Evolutionary conservation across 1,140 invertebrate species (phyloP), one percentile per base, ranked within the genome.

Genomic region (Ganaspis sp.): DNA sequence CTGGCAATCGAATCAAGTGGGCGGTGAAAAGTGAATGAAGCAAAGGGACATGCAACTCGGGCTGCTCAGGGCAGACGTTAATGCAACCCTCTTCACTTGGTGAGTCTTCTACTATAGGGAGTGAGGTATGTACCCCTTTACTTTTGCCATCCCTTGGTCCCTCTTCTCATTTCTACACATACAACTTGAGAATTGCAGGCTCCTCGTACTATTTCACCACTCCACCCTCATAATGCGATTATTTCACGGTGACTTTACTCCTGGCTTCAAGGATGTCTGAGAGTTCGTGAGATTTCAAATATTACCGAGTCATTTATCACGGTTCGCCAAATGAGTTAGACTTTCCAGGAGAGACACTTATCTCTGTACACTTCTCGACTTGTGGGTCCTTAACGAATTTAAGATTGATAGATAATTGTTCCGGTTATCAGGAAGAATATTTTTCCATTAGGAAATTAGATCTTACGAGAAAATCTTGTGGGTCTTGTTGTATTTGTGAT

Each of bases 201-300:
- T 49, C 45, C 58, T 64, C 75, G 76, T 74, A 70, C 74, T 70
- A 82, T 75, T 80, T 82, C 76, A 75, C 71, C 76, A 70, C 77
- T 69, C 40, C 69, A 72, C 49, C 64, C 49, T 70, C 76, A 73
- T 86, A 87, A 89, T 86, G 74, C 77, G 75, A 87, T 88, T 85
- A 85, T 86, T 88, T 85, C 82, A 81, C 81, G 86, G 73, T 82
- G 81, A 78, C 81, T 85, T 85, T 84, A 75, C 78, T 73, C 73
- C 74, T 74, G 70, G 70, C 74, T 79, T 78, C 81, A 75, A 74
- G 77, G 73, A 81, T 69, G 72, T 80, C 76, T 82, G 75, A 83
- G 76, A 64, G 42, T 29, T 74, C 53, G 72, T 73, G 49, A 37
- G 54, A 80, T 64, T 77, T 74, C 77, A 71, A 29, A 45, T 45